Percentiles rank a stretch among this genome's conserved stretches.
These are phyloP conservation scores for Saxicola maurus DNA, from an alignment of 2,797 vertebrate genomes.

Conservation along the genomic window DNA sequence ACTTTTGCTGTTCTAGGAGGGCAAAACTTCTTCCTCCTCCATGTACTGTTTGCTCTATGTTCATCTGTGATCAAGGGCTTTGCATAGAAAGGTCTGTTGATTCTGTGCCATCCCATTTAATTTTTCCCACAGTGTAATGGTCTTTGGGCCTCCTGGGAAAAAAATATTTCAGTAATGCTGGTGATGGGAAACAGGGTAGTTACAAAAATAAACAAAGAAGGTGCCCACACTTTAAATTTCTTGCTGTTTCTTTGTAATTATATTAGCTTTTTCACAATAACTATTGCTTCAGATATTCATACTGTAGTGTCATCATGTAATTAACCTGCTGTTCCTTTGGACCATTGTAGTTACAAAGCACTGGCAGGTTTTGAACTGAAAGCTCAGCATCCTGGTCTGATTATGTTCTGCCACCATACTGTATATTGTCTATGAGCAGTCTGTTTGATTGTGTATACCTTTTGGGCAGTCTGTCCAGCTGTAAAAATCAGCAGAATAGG, in stretches of 20 bases:
- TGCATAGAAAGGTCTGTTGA: background rate
- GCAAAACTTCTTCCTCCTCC: background rate
- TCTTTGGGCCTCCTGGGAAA: background rate
- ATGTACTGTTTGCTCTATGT: background rate
- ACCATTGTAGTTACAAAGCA: background rate
- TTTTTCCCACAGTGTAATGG: background rate
- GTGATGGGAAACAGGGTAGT: background rate
- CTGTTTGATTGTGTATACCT: background rate
- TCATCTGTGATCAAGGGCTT: background rate
- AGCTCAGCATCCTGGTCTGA: background rate
- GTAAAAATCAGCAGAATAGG: background rate
- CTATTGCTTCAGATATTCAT: background rate
- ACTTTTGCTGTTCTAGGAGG: background rate
- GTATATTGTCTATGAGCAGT: background rate
- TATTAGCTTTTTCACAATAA: background rate
- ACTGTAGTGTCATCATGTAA: background rate
- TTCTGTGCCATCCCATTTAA: background rate
- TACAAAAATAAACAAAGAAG: background rate
- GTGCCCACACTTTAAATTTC: background rate
- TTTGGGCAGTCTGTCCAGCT: background rate
- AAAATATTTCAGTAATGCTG: background rate
- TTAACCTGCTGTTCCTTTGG: slow-evolving; percentile 1
- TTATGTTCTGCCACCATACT: background rate
- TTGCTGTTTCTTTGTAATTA: background rate
- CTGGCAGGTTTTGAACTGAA: background rate